phyloP scores from a whole-genome alignment of 2,113 vertebrate species.

The Rallus limicola region DNA sequence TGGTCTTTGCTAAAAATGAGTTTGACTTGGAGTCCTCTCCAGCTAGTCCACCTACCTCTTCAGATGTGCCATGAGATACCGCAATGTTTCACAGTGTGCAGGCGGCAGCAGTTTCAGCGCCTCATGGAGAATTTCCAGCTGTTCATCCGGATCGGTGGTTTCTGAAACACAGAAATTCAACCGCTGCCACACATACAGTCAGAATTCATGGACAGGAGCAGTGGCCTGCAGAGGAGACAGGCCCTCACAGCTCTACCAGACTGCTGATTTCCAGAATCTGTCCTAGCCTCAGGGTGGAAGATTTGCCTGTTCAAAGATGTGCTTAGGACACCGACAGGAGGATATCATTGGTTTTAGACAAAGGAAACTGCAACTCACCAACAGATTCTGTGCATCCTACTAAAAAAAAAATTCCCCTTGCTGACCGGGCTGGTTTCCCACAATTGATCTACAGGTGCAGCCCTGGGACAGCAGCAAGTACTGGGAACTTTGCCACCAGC shows the following conservation, averaged over 20 bases:
- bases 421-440: background rate
- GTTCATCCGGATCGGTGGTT: conserved; percentile 89
- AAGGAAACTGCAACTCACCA: background rate
- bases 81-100: conserved; percentile 94
- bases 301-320: background rate
- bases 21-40: background rate
- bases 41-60: conserved; percentile 83
- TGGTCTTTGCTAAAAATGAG: background rate
- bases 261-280: background rate
- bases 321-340: background rate
- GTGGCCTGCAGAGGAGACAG: background rate
- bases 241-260: background rate
- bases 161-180: conserved; percentile 77
- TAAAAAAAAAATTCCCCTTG: background rate
- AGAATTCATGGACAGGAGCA: background rate
- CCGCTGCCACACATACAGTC: background rate
- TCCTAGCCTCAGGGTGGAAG: background rate
- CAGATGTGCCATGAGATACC: conserved; percentile 98
- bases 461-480: background rate
- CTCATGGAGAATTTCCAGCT: conserved; percentile 93
- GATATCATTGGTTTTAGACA: background rate
- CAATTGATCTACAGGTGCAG: background rate
- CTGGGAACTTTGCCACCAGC: conserved; percentile 20
- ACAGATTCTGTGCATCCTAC: background rate
- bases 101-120: conserved; percentile 93